Percentiles rank a stretch among this genome's conserved stretches.
phyloP scores from a whole-genome alignment of 2,888 invertebrate genomes.

The Acronicta alni region DNA sequence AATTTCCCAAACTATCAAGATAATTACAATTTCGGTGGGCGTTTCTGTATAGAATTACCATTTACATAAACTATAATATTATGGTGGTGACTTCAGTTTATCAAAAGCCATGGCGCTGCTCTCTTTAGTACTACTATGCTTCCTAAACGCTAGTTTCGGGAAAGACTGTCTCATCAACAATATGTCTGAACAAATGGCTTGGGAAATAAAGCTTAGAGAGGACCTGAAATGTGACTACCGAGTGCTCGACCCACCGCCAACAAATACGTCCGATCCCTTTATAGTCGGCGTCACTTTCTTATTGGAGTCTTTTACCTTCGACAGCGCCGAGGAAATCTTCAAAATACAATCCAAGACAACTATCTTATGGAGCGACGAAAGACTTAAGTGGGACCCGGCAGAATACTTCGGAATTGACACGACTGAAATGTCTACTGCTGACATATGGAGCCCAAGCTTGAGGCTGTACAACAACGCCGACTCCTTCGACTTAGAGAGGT shows the following conservation, averaged over 20 bases:
- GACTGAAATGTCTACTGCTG: conserved; percentile 6
- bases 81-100: neutral
- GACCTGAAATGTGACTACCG: conserved; percentile 28
- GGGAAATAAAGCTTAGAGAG: conserved; percentile 52
- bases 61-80: neutral
- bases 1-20: neutral
- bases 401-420: conserved; percentile 57
- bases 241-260: conserved; percentile 4
- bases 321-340: conserved; percentile 56
- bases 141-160: conserved; percentile 13
- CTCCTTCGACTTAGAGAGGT: conserved; percentile 19
- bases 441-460: conserved; percentile 61
- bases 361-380: conserved; percentile 58
- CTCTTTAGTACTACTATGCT: neutral
- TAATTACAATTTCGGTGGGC: neutral
- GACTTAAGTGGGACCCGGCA: conserved; percentile 65
- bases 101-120: neutral
- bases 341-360: conserved; percentile 45
- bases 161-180: conserved; percentile 30
- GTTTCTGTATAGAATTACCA: neutral
- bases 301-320: conserved; percentile 62
- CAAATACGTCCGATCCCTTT: conserved; percentile 17
- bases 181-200: conserved; percentile 39
- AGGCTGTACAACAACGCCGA: conserved; percentile 53
- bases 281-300: conserved; percentile 48